Conservation (phyloP, 2,113 vertebrate species). For the Rhodinocichla rosea region DNA sequence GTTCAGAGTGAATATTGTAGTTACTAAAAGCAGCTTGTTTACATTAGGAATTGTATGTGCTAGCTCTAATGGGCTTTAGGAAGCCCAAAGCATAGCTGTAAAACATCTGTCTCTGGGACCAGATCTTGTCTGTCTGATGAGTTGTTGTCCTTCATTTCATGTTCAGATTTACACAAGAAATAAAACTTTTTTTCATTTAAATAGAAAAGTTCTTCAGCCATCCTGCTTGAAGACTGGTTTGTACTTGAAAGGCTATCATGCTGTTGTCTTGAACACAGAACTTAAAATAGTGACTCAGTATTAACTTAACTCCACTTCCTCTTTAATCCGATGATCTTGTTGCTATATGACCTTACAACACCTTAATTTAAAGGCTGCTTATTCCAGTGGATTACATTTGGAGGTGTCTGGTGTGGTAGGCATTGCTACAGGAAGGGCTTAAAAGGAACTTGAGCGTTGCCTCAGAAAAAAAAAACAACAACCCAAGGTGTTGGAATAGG, state of each 20-base stretch:
- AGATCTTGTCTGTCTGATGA: constrained; percentile 31
- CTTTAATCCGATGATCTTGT: constrained; percentile 60
- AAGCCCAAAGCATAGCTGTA: constrained; percentile 50
- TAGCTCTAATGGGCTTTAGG: constrained; percentile 57
- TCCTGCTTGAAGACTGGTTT: background rate
- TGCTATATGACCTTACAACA: constrained; percentile 61
- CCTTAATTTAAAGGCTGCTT: constrained; percentile 60
- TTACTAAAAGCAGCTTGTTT: constrained; percentile 67
- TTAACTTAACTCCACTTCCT: constrained; percentile 59
- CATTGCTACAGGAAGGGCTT: constrained; percentile 13
- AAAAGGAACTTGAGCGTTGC: background rate
- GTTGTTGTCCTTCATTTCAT: constrained; percentile 4
- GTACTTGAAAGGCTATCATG: background rate
- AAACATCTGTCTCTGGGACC: constrained; percentile 51
- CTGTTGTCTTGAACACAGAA: constrained; percentile 4
- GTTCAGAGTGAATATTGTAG: constrained; percentile 20
- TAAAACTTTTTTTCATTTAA: background rate
- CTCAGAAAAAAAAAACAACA: background rate
- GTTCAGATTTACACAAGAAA: background rate
- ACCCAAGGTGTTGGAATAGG: no score
- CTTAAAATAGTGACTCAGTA: constrained; percentile 59
- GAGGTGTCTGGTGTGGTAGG: constrained; percentile 37
- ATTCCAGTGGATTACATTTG: constrained; percentile 62
- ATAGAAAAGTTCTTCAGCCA: background rate
- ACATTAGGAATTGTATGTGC: constrained; percentile 55